Evolutionary conservation across 2,113 vertebrate genomes (phyloP).

Genomic region (Rallus limicola): DNA sequence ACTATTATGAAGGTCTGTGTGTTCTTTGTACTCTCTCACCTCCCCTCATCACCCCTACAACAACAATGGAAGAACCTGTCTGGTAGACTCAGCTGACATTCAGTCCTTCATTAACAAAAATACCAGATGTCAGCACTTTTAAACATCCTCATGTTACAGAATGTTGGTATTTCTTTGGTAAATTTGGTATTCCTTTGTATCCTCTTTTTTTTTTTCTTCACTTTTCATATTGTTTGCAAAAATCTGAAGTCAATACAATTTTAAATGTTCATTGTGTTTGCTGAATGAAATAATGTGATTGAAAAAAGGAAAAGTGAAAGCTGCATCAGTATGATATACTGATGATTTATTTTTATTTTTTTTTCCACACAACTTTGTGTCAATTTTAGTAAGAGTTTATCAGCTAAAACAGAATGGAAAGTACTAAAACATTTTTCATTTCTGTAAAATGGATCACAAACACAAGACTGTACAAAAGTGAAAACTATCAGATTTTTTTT

Average conservation of each 20-base stretch:
- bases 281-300: neutral
- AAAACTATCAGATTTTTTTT: neutral
- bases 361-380: neutral
- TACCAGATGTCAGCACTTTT: neutral
- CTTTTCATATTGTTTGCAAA: neutral
- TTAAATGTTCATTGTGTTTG: neutral
- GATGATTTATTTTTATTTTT: neutral
- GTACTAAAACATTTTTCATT: neutral
- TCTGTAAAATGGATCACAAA: neutral
- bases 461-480: neutral
- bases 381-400: neutral
- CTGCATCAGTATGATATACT: neutral
- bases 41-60: neutral
- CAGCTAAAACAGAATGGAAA: neutral
- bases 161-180: no score
- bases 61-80: neutral
- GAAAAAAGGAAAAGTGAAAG: neutral
- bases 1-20: accelerated
- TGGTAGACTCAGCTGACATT: neutral
- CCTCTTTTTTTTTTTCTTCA: accelerated
- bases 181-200: neutral
- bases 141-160: neutral
- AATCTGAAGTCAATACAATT: neutral
- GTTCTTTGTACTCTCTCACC: neutral
- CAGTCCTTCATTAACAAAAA: neutral